phyloP scores from a whole-genome alignment of 2,888 invertebrate species.

The Galerucella calmariensis region DNA sequence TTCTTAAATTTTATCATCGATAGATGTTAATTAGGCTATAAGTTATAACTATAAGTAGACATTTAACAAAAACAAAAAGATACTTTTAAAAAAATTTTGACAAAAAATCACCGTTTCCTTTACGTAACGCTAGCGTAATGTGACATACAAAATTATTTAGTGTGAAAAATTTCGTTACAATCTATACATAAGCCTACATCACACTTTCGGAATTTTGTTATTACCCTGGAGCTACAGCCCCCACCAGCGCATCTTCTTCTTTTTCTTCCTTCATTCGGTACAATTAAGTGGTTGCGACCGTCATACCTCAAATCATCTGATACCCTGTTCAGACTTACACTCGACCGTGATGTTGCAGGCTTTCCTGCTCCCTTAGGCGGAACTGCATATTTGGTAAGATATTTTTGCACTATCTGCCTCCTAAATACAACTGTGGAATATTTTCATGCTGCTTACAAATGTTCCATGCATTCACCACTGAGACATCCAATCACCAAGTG shows the following conservation, averaged over 20 bases:
- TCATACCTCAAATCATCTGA: neutral
- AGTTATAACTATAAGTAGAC: too few species aligned
- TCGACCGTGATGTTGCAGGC: slow-evolving; percentile 31
- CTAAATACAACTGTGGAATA: slow-evolving; percentile 32
- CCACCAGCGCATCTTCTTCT: slow-evolving; percentile 39
- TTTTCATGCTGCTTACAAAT: slow-evolving; percentile 9
- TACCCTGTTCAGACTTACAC: slow-evolving; percentile 25
- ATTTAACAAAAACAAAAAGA: too few species aligned
- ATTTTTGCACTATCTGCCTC: slow-evolving; percentile 35
- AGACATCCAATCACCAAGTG: slow-evolving; percentile 19
- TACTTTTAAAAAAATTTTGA: neutral
- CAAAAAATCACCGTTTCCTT: slow-evolving; percentile 13
- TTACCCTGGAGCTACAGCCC: slow-evolving; percentile 34
- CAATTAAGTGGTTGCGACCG: slow-evolving; percentile 35
- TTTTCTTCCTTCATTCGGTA: slow-evolving; percentile 32
- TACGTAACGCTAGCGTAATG: slow-evolving; percentile 5
- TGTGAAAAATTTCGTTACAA: slow-evolving; percentile 25
- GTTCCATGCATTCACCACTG: slow-evolving; percentile 15
- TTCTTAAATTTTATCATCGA: too few species aligned
- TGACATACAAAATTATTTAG: slow-evolving; percentile 13
- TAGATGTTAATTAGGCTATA: too few species aligned
- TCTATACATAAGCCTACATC: slow-evolving; percentile 30
- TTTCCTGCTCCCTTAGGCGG: slow-evolving; percentile 33
- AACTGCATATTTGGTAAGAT: slow-evolving; percentile 46
- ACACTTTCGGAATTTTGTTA: slow-evolving; percentile 39